These are phyloP conservation scores for Bufotes viridis DNA, from an alignment of 2,797 vertebrate genomes.

Conservation along the genomic window DNA sequence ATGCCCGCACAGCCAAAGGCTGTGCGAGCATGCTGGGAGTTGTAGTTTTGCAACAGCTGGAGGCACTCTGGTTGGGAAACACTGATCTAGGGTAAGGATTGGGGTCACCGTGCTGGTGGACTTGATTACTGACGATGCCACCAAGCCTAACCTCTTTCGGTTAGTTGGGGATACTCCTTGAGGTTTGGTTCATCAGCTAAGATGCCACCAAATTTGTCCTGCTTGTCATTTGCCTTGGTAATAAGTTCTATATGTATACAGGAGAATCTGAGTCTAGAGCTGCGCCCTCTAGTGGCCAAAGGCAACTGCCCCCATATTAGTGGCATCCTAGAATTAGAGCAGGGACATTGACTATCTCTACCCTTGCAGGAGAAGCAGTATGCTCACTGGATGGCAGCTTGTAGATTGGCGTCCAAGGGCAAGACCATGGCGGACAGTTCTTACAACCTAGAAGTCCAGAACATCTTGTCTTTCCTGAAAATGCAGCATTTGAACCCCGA, in stretches of 20 bases:
- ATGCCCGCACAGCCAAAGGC: no score
- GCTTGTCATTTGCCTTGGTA: no score
- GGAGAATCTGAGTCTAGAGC: background rate
- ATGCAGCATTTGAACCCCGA: constrained; percentile 99
- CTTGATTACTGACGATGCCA: background rate
- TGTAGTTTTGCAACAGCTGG: no score
- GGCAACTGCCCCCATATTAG: no score
- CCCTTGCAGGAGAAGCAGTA: constrained; percentile 93
- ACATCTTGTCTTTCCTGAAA: constrained; percentile 98
- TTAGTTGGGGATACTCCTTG: no score
- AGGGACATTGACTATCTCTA: background rate
- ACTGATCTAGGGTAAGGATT: background rate
- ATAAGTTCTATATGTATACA: no score
- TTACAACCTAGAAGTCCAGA: constrained; percentile 96
- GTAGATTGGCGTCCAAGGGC: constrained; percentile 95
- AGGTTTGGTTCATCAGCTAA: background rate
- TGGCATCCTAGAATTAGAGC: no score
- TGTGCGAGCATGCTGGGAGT: no score
- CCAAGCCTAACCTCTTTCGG: background rate
- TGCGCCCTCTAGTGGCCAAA: background rate
- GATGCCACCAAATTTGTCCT: no score
- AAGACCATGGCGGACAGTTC: constrained; percentile 99
- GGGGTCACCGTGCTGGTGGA: background rate
- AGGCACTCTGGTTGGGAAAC: no score
- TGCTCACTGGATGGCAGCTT: constrained; percentile 98